Conservation (phyloP, 2,797 vertebrate species). For the Florisuga fusca region DNA sequence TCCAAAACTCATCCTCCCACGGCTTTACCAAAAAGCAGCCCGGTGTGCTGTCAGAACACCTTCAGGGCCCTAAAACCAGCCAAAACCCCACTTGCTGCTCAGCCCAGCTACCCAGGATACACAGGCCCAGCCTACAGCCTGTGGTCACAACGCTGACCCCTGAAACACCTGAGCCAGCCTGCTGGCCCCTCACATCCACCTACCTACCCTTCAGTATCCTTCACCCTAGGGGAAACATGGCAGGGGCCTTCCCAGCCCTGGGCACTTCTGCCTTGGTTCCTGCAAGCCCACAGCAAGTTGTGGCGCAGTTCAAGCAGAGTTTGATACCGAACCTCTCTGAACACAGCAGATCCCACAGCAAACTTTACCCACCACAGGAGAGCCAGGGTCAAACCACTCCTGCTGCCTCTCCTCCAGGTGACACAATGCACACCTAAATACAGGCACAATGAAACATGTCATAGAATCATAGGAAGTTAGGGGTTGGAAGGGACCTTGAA, state of each 20-base stretch:
- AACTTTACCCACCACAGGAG: background rate
- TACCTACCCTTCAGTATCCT: background rate
- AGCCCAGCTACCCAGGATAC: background rate
- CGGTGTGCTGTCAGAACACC: background rate
- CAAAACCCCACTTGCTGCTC: background rate
- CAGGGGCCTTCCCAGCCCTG: background rate
- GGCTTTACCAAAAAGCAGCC: background rate
- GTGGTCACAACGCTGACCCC: rapidly evolving
- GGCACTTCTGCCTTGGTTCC: background rate
- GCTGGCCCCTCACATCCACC: rapidly evolving
- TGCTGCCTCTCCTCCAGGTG: rapidly evolving
- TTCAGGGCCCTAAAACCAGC: background rate
- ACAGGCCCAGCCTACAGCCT: background rate
- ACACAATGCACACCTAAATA: background rate
- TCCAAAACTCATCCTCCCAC: background rate
- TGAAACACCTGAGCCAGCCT: background rate
- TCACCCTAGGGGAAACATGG: background rate
- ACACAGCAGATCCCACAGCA: background rate
- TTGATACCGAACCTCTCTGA: background rate
- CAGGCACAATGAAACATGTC: background rate
- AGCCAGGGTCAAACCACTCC: background rate
- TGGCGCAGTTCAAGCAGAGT: background rate
- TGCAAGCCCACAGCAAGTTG: background rate
- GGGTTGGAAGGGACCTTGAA: no score
- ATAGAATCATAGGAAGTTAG: no score